Conservation (phyloP, 2,888 invertebrate genomes). For the Cantharis nigra region DNA sequence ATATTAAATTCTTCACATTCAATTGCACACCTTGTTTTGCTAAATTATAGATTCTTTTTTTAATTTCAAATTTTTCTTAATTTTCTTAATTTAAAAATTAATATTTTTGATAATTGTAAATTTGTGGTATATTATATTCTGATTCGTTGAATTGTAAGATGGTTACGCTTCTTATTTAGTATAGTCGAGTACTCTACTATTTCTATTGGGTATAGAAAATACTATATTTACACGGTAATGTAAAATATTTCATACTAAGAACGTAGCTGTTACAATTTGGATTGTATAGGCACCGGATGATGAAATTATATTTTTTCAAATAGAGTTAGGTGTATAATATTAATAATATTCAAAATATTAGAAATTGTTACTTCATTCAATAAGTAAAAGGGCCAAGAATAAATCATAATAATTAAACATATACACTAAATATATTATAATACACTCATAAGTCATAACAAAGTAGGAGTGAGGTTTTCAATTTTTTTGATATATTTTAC, state of each 20-base stretch:
- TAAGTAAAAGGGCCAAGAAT: too few species aligned
- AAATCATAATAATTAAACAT: too few species aligned
- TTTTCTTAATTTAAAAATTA: too few species aligned
- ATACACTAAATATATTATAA: too few species aligned
- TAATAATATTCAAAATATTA: not conserved
- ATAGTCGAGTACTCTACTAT: not conserved
- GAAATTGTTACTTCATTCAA: not conserved
- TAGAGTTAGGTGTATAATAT: too few species aligned
- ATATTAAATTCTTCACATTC: not conserved
- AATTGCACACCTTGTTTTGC: not conserved
- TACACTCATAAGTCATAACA: too few species aligned
- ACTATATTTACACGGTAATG: not conserved
- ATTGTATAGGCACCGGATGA: not conserved
- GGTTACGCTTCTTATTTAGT: not conserved
- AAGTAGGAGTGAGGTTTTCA: too few species aligned
- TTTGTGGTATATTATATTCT: not conserved
- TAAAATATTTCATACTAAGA: not conserved
- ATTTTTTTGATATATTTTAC: too few species aligned
- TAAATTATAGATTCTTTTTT: not conserved
- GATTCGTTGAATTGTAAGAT: not conserved
- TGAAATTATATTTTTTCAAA: too few species aligned
- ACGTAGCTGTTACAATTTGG: not conserved
- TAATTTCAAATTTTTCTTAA: too few species aligned
- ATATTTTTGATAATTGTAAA: not conserved
- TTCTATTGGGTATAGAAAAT: not conserved